Base-by-base conservation (phyloP, 2,888 invertebrate species). In the Lasiommata megera region DNA sequence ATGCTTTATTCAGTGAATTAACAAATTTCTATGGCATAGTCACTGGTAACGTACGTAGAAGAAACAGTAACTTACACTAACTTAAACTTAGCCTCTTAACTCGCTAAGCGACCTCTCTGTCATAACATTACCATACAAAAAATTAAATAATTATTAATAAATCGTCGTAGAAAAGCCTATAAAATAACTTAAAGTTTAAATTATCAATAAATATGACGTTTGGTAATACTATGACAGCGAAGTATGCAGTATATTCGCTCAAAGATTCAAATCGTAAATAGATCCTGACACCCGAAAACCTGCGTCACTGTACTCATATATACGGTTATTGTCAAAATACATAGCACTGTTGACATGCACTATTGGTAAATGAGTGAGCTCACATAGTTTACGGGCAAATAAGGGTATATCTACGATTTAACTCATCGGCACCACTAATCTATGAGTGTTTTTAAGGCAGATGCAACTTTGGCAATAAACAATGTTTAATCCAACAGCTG, bases 1-100 rank as follows among this genome's bases (percentile, higher is more conserved):
- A 87, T 84, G 63, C 71, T 88, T 87, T 88, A 88, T 85, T 89
- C 80, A 77, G 82, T 82, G 85, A 83, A 83, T 79, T 79, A 84
- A 88, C 79, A 84, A 80, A 79, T 75, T 43, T 90, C 89, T 89
- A 89, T 90, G 89, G 89, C 89, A 84, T 88, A 85, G 79, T 84
- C 82, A 87, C 88, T 88, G 89, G 89, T 90, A 88, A 90, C 89
- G 76, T 78, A 80, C 73, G 71, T 79, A 74, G 73, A 76, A 75
- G 72, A 73, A 72, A 71, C 71, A 67, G 73, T 69, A 72, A 73
- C 73, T 66, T 69, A 72, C 66, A 60, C 68, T 67, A 67, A 53
- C 61, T 67, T 46, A 60, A 63, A 69, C 77, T 83, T 82, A 86
- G 86, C 84, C 82, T 85, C 83, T 79, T 80, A 64, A 58, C 60